Conservation (phyloP, 2,888 invertebrate species). For the Caenorhabditis doughertyi region DNA sequence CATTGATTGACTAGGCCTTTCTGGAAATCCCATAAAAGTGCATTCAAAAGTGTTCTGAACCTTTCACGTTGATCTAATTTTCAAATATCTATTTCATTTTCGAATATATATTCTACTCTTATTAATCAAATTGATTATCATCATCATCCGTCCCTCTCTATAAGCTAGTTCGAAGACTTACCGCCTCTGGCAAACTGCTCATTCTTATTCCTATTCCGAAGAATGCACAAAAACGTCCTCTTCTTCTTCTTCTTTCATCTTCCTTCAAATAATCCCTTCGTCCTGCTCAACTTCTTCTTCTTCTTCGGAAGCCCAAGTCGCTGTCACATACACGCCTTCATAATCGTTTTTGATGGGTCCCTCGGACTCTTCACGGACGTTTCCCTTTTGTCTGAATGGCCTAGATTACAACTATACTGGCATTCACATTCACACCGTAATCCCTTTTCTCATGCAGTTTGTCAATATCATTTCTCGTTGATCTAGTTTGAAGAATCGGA, state of each 20-base stretch:
- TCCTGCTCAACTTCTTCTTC: constrained; percentile 32
- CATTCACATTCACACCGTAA: constrained; percentile 33
- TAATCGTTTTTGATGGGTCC: constrained; percentile 60
- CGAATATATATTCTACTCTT: constrained; percentile 16
- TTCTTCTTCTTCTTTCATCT: constrained; percentile 5
- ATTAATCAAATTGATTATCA: constrained; percentile 28
- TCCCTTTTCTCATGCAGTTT: constrained; percentile 24
- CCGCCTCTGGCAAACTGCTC: constrained; percentile 43
- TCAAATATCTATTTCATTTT: not conserved
- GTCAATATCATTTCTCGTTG: constrained; percentile 18
- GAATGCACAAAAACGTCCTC: constrained; percentile 38
- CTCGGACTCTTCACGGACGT: constrained; percentile 23
- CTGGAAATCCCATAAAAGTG: not conserved
- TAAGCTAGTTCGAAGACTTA: constrained; percentile 30
- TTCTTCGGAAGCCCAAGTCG: constrained; percentile 4
- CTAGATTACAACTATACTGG: constrained; percentile 45
- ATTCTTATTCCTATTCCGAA: constrained; percentile 31
- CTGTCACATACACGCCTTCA: constrained; percentile 59
- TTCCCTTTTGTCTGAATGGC: constrained; percentile 29
- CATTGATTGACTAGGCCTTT: too few relatives aligned
- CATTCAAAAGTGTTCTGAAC: not conserved
- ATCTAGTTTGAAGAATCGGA: not conserved
- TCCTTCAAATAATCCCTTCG: constrained; percentile 40
- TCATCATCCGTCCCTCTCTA: not conserved
- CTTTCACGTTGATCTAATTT: not conserved